Evolutionary conservation across 2,113 vertebrate species (phyloP), one percentile per base, ranked within the genome.

Genomic region (Lonchura striata): DNA sequence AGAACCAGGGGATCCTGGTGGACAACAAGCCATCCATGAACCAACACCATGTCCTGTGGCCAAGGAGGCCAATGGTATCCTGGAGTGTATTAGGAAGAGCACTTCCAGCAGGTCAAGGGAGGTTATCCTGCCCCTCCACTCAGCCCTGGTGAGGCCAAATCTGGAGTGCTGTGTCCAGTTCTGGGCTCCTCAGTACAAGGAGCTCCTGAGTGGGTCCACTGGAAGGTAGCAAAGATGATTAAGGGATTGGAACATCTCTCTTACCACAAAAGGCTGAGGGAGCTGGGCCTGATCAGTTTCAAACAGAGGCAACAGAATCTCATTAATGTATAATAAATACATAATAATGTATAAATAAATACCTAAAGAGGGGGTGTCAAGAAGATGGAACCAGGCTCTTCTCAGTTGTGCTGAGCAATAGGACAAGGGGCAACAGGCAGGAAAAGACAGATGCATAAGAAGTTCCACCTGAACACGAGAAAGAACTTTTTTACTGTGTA

Each of bases 11-110:
- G 11, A 2, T 72, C 14, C 46, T 41, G 3, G 7, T 47, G 9
- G 17, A 11, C 33, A 41, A 7, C 20, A 16, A 79, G 53, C 4
- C 24, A 24, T 13, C 60, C 30, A 14, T 20, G 52, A 72, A 20
- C n/a, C 21, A 19, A 39, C 39, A 27, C n/a, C 1, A 28, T 27
- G 44, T 4, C 13, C 31, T 15, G 9, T 7, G 25, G 56, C 31
- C 64, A 37, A 20, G 37, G n/a, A n/a, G n/a, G 12, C 1, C 56
- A 20, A 1, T 3, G 15, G 0, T 22, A 2, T 10, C 42, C 37
- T n/a, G 57, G 11, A 27, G 3, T 10, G 9, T 33, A 6, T 37
- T 13, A 25, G 44, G 23, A 78, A 7, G 2, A 57, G 8, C 33
- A 13, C 1, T 44, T 20, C 19, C 72, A 71, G 37, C 37, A 64